Base-by-base conservation (phyloP, 2,888 invertebrate genomes). In the Plebejus melissa region DNA sequence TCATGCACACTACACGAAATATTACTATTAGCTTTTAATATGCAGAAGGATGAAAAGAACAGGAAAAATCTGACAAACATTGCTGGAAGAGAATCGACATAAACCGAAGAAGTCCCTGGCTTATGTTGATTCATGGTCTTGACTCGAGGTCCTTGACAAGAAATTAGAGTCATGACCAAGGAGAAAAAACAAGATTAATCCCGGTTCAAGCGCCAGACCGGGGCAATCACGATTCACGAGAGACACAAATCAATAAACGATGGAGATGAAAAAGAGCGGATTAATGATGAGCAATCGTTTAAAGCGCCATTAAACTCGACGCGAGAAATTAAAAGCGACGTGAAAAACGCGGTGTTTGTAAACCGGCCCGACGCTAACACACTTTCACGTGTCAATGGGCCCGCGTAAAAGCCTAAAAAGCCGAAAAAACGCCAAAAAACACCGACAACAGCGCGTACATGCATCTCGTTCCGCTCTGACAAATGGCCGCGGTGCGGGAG, bases 331-430 rank as follows among this genome's bases (percentile, higher is more conserved):
- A 71, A 75, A 75, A 75, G 71, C 58, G 70, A 71, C 75, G 58
- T 58, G 58, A 58, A 75, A 80, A 80, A 79, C 80, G 80, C 79
- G 83, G 84, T 84, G 87, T 93, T 91, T 90, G 93, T 90, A 91
- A 89, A 92, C 89, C 86, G 84, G 82, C 83, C 83, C 84, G 88
- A 87, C 88, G 88, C 90, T 92, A 93, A 93, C 93, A 93, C 92
- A 92, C 91, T 93, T 91, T 91, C 88, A 87, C 91, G 91, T 93
- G 93, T 93, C 93, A 91, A 91, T 92, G 91, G 90, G 87, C 88
- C 85, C 88, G 84, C 89, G 91, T 93, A 90, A 93, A 93, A 93
- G 93, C 93, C 88, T 87, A 89, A 92, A 92, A 92, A 89, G 85
- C 84, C 82, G 82, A 85, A 88, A 90, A 88, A 87, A 86, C 85